phyloP scores from a whole-genome alignment of 2,888 invertebrate genomes.

The Sisyra nigra region DNA sequence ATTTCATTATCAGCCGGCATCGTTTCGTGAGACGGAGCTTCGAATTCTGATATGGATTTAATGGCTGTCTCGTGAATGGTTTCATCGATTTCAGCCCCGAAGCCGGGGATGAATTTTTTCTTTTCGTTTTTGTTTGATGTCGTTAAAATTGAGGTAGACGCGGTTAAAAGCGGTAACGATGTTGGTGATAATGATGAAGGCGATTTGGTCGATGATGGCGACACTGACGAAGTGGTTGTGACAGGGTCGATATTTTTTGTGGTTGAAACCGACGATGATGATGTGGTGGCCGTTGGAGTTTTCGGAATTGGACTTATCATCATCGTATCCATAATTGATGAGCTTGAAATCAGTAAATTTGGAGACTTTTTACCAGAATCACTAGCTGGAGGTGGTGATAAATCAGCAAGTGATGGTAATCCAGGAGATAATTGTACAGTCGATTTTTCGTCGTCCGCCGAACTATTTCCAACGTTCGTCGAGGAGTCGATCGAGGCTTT shows the following conservation, averaged over 20 bases:
- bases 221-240: not conserved
- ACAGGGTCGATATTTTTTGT: constrained; percentile 4
- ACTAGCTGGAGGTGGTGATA: constrained; percentile 35
- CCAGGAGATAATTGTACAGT: constrained; percentile 33
- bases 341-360: constrained; percentile 17
- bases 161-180: constrained; percentile 16
- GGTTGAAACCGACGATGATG: constrained; percentile 17
- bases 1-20: constrained; percentile 13
- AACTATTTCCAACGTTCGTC: too few relatives aligned
- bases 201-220: not conserved
- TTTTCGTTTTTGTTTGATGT: constrained; percentile 22
- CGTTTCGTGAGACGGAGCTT: constrained; percentile 17
- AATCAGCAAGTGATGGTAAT: constrained; percentile 44
- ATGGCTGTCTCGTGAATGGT: constrained; percentile 64
- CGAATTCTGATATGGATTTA: constrained; percentile 54
- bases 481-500: constrained; percentile 7
- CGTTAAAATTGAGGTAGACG: constrained; percentile 12
- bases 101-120: constrained; percentile 48
- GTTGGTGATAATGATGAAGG: constrained; percentile 11
- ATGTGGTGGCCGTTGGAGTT: constrained; percentile 36
- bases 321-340: constrained; percentile 22
- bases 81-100: constrained; percentile 48
- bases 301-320: constrained; percentile 39
- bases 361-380: constrained; percentile 19
- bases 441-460: constrained; percentile 9